These are phyloP conservation scores for Gila robusta DNA, from an alignment of 2,797 vertebrate species.

Conservation along the genomic window DNA sequence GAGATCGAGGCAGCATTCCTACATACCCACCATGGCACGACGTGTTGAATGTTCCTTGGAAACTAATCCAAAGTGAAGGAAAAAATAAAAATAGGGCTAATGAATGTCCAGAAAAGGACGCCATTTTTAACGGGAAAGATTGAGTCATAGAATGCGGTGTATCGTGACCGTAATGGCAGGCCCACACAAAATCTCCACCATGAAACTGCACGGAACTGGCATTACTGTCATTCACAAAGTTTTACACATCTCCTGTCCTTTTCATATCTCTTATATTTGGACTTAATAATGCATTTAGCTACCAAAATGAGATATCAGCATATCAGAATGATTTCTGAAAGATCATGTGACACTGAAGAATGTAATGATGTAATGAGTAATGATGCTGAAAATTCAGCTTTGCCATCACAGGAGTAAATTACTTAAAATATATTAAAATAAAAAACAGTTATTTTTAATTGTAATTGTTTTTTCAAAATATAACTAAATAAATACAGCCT, in stretches of 20 bases:
- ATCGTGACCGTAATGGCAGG: background rate
- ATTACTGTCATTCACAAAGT: slow-evolving; percentile 25
- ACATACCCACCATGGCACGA: background rate
- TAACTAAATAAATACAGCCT: no score
- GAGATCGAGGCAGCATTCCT: slow-evolving; percentile 18
- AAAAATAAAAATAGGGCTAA: slow-evolving; percentile 17
- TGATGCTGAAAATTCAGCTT: background rate
- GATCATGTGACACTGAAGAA: background rate
- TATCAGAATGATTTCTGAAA: background rate
- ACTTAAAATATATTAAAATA: background rate
- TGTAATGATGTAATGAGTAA: background rate
- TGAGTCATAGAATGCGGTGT: background rate
- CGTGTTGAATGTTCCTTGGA: slow-evolving; percentile 16
- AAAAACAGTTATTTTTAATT: no score
- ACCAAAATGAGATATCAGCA: background rate
- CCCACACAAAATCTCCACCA: background rate
- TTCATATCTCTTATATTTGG: background rate
- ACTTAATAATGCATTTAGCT: slow-evolving; percentile 1
- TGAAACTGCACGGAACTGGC: background rate
- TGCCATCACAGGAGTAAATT: background rate
- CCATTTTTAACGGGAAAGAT: background rate
- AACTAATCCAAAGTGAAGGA: slow-evolving; percentile 1
- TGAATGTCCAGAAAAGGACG: background rate
- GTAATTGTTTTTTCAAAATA: no score
- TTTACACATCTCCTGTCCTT: background rate